Base-by-base conservation (phyloP, 2,888 invertebrate genomes). In the Leucania comma region DNA sequence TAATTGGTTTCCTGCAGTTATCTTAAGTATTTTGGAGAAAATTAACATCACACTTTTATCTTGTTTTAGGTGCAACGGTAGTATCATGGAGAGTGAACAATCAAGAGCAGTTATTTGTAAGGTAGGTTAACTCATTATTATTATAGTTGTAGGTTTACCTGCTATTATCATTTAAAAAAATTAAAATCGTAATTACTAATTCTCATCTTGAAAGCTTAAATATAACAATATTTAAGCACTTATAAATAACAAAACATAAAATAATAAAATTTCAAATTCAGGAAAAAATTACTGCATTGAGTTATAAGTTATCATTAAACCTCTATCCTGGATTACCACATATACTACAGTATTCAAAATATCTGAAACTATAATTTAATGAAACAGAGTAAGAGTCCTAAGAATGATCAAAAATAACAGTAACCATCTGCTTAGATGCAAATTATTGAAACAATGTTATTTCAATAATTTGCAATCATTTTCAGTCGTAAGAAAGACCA, bases 1-100 rank as follows among this genome's bases (percentile, higher is more conserved):
- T 20, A 12, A 38, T 38, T 9, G 29, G 5, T 12, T 29, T 32
- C 3, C 3, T 35, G 29, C 12, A 38, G 3, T n/a, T 57, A 10
- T 57, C 2, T 42, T 14, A 9, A 22, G 9, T 6, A 20, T 24
- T 53, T 42, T 17, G 4, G 1, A 56, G 3, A 53, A 24, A 32
- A 50, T n/a, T 35, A 29, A 5, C 1, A 24, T 53, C 2, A 57
- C 14, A 46, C 6, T 61, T 63, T 69, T 71, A 62, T 79, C 78
- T 89, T 88, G 88, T 96, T 97, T 75, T 94, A 99, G 99, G 99
- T 94, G 99, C 99, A 82, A 99, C 99, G 70, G 98, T 99, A 82
- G 99, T 99, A 84, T 99, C 99, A 91, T 99, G 99, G 99, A 97
- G 99, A 89, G 99, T 99, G 79, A 98, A 98, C 95, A 99, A 99